phyloP scores from a whole-genome alignment of 2,797 vertebrate species.

The Argentina silus region DNA sequence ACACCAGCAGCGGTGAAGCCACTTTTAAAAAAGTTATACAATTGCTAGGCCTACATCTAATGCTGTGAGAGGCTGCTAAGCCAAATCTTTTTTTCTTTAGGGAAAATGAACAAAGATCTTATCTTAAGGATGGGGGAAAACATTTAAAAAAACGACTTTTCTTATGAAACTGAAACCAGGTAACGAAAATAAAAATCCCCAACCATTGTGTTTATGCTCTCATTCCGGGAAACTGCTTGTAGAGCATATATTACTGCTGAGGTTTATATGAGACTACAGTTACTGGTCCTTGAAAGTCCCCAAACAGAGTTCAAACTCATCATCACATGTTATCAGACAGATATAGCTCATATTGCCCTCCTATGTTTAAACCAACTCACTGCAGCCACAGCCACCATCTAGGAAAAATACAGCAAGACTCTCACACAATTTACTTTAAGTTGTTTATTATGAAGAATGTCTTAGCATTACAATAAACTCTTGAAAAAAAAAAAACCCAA shows the following conservation, averaged over 20 bases:
- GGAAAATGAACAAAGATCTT: slow-evolving; percentile 33
- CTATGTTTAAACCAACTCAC: neutral
- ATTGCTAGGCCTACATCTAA: neutral
- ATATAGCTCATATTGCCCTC: neutral
- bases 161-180: slow-evolving; percentile 81
- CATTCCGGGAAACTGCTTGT: slow-evolving; percentile 79
- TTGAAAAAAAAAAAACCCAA: slow-evolving; percentile 54
- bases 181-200: slow-evolving; percentile 77
- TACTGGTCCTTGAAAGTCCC: slow-evolving; percentile 64
- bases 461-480: slow-evolving; percentile 69
- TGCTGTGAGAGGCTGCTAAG: neutral
- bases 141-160: slow-evolving; percentile 70
- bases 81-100: neutral
- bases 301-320: slow-evolving; percentile 3
- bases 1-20: too few species aligned
- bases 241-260: slow-evolving; percentile 46
- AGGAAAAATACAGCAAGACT: neutral
- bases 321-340: neutral
- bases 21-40: too few species aligned
- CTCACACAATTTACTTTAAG: slow-evolving; percentile 33
- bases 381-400: neutral
- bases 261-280: slow-evolving; percentile 50
- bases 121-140: slow-evolving; percentile 51
- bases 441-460: slow-evolving; percentile 74
- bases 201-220: slow-evolving; percentile 57